Evolutionary conservation across 2,797 vertebrate species (phyloP).

Genomic region (Masticophis lateralis): DNA sequence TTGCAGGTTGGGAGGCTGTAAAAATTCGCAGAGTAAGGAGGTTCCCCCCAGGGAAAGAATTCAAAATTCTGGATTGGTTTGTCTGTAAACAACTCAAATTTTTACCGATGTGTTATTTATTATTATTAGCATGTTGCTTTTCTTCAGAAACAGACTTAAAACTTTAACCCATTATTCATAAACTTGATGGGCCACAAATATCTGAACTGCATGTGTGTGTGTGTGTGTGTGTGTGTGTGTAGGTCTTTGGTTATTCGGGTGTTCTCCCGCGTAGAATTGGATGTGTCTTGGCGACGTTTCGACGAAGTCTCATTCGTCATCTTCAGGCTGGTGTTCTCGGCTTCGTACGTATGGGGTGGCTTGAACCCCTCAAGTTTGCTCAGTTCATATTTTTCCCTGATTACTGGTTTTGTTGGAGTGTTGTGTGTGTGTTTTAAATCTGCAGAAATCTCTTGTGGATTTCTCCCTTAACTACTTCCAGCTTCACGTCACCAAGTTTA

Average conservation of each 20-base stretch:
- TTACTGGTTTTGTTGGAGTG: neutral
- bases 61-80: neutral
- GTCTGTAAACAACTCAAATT: neutral
- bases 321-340: too few relatives aligned
- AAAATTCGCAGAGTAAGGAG: neutral
- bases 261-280: too few relatives aligned
- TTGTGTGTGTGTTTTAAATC: neutral
- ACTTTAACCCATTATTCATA: neutral
- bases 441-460: neutral
- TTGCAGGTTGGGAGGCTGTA: neutral
- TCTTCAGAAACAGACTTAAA: neutral
- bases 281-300: too few relatives aligned
- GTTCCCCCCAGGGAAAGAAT: neutral
- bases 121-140: too few relatives aligned
- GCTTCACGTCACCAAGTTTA: constrained; percentile 94
- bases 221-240: too few relatives aligned
- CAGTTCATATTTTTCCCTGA: neutral
- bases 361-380: neutral
- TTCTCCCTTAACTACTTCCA: constrained; percentile 64
- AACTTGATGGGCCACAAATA: neutral
- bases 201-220: too few relatives aligned
- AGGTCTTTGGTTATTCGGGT: too few relatives aligned
- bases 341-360: too few relatives aligned
- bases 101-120: neutral
- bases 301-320: too few relatives aligned